Percentiles rank a stretch among this genome's conserved stretches.
phyloP scores from a whole-genome alignment of 2,888 invertebrate species.

The Synanthedon tipuliformis region DNA sequence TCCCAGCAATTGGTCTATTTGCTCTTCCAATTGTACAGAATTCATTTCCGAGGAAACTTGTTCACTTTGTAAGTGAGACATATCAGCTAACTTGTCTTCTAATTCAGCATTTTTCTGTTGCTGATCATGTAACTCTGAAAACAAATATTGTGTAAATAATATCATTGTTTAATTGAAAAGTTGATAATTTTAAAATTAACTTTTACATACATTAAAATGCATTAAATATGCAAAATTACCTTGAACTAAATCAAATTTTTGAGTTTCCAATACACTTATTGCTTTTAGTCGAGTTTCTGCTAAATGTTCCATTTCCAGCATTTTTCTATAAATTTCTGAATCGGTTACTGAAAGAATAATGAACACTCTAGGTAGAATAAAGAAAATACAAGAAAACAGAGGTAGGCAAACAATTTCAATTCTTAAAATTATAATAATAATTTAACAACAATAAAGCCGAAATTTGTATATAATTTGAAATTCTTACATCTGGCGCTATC shows the following conservation, averaged over 20 bases:
- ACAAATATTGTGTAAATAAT: neutral
- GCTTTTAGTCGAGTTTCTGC: conserved; percentile 69
- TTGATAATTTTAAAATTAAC: neutral
- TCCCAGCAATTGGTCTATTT: conserved; percentile 70
- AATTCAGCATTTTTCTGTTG: conserved; percentile 74
- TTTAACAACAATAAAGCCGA: too few relatives aligned
- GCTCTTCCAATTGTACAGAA: conserved; percentile 83
- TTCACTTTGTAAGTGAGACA: conserved; percentile 73
- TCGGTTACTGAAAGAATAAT: conserved; percentile 49
- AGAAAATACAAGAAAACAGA: too few relatives aligned
- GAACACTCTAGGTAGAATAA: neutral
- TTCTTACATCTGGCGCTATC: conserved; percentile 77
- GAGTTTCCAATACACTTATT: conserved; percentile 73
- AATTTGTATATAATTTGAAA: conserved; percentile 1
- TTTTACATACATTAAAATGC: neutral
- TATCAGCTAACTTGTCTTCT: conserved; percentile 71
- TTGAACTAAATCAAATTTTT: conserved; percentile 76
- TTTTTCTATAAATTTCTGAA: conserved; percentile 60
- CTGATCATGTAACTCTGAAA: conserved; percentile 64
- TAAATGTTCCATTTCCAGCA: conserved; percentile 56
- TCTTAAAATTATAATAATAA: neutral
- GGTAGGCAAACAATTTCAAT: too few relatives aligned
- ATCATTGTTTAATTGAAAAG: neutral
- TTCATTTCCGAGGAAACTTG: conserved; percentile 84
- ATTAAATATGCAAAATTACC: conserved; percentile 35